Percentiles rank a stretch among this genome's conserved stretches.
phyloP scores from a whole-genome alignment of 2,888 invertebrate genomes.

The Aethes cnicana region DNA sequence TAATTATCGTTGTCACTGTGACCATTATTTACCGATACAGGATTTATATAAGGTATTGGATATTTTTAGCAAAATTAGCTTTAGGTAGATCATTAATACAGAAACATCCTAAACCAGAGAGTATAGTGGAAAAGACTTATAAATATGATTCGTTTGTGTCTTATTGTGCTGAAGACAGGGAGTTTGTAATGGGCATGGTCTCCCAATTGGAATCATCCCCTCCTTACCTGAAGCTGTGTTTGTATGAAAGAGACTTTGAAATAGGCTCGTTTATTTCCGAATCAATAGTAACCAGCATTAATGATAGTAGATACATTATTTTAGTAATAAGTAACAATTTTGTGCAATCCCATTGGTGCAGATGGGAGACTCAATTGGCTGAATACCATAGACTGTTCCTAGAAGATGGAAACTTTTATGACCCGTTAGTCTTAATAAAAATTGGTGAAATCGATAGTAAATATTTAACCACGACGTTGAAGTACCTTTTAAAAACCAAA shows the following conservation, averaged over 20 bases:
- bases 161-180: conserved; percentile 83
- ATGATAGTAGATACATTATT: conserved; percentile 84
- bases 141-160: conserved; percentile 84
- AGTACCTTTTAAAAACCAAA: conserved; percentile 84
- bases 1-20: conserved; percentile 52
- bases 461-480: conserved; percentile 82
- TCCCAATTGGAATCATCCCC: conserved; percentile 82
- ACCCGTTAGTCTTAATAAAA: conserved; percentile 84
- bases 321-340: conserved; percentile 86
- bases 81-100: conserved; percentile 67
- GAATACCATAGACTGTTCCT: conserved; percentile 84
- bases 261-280: conserved; percentile 85
- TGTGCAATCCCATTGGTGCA: conserved; percentile 87
- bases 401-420: conserved; percentile 80
- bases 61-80: conserved; percentile 79
- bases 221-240: conserved; percentile 84
- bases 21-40: conserved; percentile 64
- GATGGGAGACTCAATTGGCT: conserved; percentile 87
- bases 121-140: conserved; percentile 51
- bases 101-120: conserved; percentile 41
- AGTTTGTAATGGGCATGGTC: conserved; percentile 84
- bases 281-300: conserved; percentile 84
- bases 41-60: conserved; percentile 79
- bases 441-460: conserved; percentile 81
- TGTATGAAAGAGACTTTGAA: conserved; percentile 87